Base-by-base conservation (phyloP, 1,140 invertebrate species). In the Mamestra configurata region DNA sequence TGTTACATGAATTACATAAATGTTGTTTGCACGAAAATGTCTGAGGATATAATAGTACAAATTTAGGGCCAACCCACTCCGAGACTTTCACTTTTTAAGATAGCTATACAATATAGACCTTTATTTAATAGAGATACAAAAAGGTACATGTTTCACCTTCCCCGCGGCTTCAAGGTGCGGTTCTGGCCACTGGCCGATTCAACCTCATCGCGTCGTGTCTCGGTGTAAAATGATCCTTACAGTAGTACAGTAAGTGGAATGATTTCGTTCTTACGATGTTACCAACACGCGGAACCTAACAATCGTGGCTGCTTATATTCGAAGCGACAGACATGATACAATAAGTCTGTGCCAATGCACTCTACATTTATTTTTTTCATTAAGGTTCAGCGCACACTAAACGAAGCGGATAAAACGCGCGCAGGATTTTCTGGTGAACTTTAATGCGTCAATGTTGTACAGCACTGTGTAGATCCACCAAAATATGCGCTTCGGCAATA, bases 1-100 rank as follows among this genome's bases (percentile, higher is more conserved):
- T 77, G 73, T 66, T 20, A 59, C 35, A 75, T 37, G 37, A 57
- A n/a, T 57, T 4, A 40, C 18, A 59, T 73, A 31, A 22, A 59
- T 22, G n/a, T 43, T 66, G 18, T 37, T 64, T 37, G 27, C 27
- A 31, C 18, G 59, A 37, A 13, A 31, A 66, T 40, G 35, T 40
- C 20, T 15, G 43, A 15, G 43, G 43, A 49, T n/a, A 49, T n/a
- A 15, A n/a, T 49, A 49, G 15, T n/a, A 49, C 43, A 43, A 13
- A 43, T 11, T 49, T 31, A 31, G 27, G 27, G 27, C 27, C 27
- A 31, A 5, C 27, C 5, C 27, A 31, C 27, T 3, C 27, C 27
- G 27, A 31, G 5, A 31, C 5, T 1, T 31, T 31, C 27, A 31
- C n/a, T n/a, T n/a, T n/a, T n/a, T n/a, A n/a, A n/a, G 27, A 5